Percentiles rank a stretch among this genome's conserved stretches.
These are phyloP conservation scores for Pangasianodon hypophthalmus DNA, from an alignment of 2,113 vertebrate genomes.

Conservation along the genomic window DNA sequence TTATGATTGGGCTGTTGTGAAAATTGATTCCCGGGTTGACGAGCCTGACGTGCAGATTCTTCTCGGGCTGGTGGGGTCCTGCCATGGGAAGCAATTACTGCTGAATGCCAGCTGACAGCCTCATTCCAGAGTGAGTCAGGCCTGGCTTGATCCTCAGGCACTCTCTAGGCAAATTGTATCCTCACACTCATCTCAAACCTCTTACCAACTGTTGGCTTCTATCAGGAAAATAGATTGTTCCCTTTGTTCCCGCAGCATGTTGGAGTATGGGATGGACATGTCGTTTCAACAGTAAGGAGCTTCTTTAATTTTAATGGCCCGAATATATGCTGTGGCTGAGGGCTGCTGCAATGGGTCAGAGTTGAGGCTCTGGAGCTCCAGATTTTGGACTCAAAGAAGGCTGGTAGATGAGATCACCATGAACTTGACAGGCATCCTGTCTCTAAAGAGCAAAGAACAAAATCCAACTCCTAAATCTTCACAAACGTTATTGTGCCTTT, in stretches of 20 bases:
- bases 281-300: conserved; percentile 79
- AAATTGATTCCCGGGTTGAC: conserved; percentile 89
- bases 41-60: conserved; percentile 74
- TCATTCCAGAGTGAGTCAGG: conserved; percentile 85
- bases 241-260: conserved; percentile 86
- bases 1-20: conserved; percentile 85
- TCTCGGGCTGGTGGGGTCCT: conserved; percentile 87
- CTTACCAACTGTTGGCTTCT: conserved; percentile 88
- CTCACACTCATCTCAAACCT: conserved; percentile 92
- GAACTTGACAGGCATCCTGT: conserved; percentile 52
- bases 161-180: conserved; percentile 97
- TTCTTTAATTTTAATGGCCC: conserved; percentile 65
- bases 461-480: conserved; percentile 24
- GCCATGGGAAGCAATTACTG: conserved; percentile 98
- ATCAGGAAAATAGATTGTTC: conserved; percentile 88
- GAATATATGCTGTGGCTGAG: conserved; percentile 10
- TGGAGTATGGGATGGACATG: conserved; percentile 78
- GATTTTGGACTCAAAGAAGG: conserved; percentile 40
- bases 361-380: conserved; percentile 25
- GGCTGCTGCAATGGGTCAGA: conserved; percentile 15
- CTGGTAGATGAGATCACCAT: conserved; percentile 40
- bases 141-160: conserved; percentile 89
- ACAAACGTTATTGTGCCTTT: not conserved
- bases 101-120: conserved; percentile 97
- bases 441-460: conserved; percentile 31